Conservation (phyloP, 2,113 vertebrate genomes). For the Takifugu flavidus region DNA sequence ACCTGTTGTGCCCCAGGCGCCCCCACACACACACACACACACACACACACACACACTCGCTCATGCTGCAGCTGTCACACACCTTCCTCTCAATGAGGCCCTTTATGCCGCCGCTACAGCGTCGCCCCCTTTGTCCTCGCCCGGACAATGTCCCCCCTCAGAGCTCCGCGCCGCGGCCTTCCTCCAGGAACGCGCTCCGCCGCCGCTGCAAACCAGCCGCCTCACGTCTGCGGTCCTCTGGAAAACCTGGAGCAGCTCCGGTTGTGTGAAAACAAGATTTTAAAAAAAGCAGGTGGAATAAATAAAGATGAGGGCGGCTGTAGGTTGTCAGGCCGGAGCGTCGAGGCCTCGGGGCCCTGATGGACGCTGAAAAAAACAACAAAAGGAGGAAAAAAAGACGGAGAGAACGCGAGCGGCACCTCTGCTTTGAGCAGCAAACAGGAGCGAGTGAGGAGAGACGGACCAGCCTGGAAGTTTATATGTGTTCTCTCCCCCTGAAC, state of each 20-base stretch:
- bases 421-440: conserved; percentile 64
- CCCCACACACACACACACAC: conserved; percentile 30
- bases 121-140: conserved; percentile 6
- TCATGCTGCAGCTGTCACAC: conserved; percentile 65
- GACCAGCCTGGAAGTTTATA: conserved; percentile 73
- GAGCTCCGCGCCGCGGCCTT: background rate
- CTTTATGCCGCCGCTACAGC: conserved; percentile 36
- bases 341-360: conserved; percentile 24
- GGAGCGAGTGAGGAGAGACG: conserved; percentile 61
- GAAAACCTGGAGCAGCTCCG: no score
- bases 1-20: conserved; percentile 65
- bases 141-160: conserved; percentile 25
- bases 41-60: conserved; percentile 1
- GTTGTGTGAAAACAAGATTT: background rate
- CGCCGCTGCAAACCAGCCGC: no score
- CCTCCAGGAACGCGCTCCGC: no score
- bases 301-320: conserved; percentile 28
- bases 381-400: conserved; percentile 16
- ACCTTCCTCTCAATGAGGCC: conserved; percentile 49
- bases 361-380: conserved; percentile 36
- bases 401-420: conserved; percentile 26
- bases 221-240: no score
- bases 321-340: background rate
- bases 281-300: conserved; percentile 25
- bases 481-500: conserved; percentile 76